Conservation (phyloP, 2,888 invertebrate species). For the Eulithis prunata region DNA sequence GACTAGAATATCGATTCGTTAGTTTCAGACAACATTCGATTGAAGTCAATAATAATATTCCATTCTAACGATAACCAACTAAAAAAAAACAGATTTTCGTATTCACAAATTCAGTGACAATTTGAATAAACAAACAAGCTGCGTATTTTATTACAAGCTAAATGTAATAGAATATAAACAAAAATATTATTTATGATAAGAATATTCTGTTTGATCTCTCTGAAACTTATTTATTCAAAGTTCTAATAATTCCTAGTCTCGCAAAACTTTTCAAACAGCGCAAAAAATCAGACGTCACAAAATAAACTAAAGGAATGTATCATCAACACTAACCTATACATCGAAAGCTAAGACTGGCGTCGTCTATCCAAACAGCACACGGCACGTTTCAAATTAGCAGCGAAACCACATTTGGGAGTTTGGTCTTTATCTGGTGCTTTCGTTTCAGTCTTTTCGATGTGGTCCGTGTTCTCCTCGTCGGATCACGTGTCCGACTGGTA, state of each 20-base stretch:
- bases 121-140: too few relatives aligned
- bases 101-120: too few relatives aligned
- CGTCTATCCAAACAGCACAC: slow-evolving; percentile 79
- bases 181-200: too few relatives aligned
- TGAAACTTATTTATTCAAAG: too few relatives aligned
- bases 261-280: slow-evolving; percentile 1
- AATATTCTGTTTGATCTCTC: too few relatives aligned
- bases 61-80: too few relatives aligned
- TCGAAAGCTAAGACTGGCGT: slow-evolving; percentile 67
- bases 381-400: slow-evolving; percentile 75
- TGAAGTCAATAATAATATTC: slow-evolving; percentile 40
- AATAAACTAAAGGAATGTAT: slow-evolving; percentile 31
- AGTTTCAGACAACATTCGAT: slow-evolving; percentile 55
- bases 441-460: slow-evolving; percentile 68
- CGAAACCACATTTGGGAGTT: slow-evolving; percentile 71
- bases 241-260: not conserved
- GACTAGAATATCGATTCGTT: slow-evolving; percentile 63
- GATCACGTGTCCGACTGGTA: slow-evolving; percentile 83
- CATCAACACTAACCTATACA: slow-evolving; percentile 28
- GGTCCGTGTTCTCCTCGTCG: slow-evolving; percentile 67
- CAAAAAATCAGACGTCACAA: slow-evolving; percentile 2
- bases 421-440: slow-evolving; percentile 63
- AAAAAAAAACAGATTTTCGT: too few relatives aligned
- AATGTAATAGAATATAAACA: too few relatives aligned
- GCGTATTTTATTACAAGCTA: too few relatives aligned